These are phyloP conservation scores for Colaptes auratus DNA, from an alignment of 2,113 vertebrate species.

Conservation along the genomic window DNA sequence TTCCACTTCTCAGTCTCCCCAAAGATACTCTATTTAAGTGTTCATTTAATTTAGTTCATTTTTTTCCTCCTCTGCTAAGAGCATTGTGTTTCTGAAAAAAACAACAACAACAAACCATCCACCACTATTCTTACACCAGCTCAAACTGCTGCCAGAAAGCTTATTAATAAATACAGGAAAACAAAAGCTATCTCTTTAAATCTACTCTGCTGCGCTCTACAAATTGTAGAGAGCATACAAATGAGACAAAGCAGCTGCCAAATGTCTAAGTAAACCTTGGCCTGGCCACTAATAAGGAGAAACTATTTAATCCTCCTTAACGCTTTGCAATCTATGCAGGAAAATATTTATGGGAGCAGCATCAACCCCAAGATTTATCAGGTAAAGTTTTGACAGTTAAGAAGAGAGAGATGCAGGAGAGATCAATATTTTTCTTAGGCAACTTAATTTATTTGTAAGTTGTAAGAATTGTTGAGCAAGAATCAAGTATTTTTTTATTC, in stretches of 20 bases:
- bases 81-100: fast-evolving
- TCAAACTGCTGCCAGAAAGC: not conserved
- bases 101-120: not conserved
- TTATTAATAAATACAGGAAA: too few species aligned
- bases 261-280: not conserved
- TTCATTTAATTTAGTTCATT: not conserved
- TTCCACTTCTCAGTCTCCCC: not conserved
- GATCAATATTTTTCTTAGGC: not conserved
- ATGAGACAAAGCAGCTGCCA: conserved; percentile 31
- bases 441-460: not conserved
- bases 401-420: not conserved
- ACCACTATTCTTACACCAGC: not conserved
- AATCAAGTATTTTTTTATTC: not conserved
- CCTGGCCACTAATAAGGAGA: not conserved
- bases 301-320: conserved; percentile 12
- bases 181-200: conserved; percentile 17
- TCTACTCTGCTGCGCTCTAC: not conserved
- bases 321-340: not conserved
- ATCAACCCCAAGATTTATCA: not conserved
- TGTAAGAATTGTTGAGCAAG: not conserved
- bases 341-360: not conserved
- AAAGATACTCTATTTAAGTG: not conserved
- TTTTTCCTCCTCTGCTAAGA: not conserved
- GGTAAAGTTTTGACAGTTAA: not conserved
- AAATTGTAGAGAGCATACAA: not conserved